These are phyloP conservation scores for Tyrannus savana DNA, from an alignment of 2,113 vertebrate species.

Conservation along the genomic window DNA sequence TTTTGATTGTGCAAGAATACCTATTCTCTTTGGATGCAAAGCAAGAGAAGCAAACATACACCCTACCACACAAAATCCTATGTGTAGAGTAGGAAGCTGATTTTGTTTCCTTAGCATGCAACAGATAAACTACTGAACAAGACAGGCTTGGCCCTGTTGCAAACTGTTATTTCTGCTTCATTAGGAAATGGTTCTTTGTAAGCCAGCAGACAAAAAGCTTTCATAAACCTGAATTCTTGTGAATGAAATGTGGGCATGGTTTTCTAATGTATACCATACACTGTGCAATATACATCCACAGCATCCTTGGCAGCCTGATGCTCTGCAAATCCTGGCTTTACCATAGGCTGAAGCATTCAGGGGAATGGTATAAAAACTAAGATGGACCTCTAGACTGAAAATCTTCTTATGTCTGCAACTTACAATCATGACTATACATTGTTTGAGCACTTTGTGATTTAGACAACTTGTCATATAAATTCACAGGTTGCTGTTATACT, in stretches of 20 bases:
- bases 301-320: not conserved
- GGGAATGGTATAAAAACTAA: constrained; percentile 6
- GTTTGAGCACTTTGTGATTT: not conserved
- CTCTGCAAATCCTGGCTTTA: constrained; percentile 24
- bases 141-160: not conserved
- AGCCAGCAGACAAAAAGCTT: constrained; percentile 1
- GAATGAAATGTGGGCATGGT: constrained; percentile 47
- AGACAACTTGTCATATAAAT: not conserved
- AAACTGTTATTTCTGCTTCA: not conserved
- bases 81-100: not conserved
- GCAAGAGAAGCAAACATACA: not conserved
- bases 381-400: not conserved
- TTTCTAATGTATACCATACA: not conserved
- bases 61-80: not conserved
- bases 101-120: not conserved
- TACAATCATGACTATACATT: not conserved
- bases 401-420: not conserved
- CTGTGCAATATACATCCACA: not conserved
- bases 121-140: not conserved
- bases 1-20: not conserved
- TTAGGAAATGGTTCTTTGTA: constrained; percentile 24
- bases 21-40: not conserved
- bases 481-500: not conserved
- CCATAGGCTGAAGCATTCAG: not conserved
- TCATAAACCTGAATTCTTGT: constrained; percentile 47